Evolutionary conservation across 2,888 invertebrate species (phyloP), one percentile per base, ranked within the genome.

Genomic region (Seladonia tumulorum): DNA sequence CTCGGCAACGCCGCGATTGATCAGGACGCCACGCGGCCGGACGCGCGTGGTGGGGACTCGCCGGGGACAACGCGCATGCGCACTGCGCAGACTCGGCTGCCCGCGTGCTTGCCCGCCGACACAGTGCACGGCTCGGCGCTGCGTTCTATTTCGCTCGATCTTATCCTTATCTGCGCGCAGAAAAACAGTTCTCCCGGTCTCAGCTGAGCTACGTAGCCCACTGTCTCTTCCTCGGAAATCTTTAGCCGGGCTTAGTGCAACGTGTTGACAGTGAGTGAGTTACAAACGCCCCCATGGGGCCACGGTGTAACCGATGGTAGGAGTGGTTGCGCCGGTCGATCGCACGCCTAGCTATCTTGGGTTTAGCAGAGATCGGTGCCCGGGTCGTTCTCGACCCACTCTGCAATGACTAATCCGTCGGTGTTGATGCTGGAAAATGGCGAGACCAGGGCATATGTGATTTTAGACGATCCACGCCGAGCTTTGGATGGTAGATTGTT

Each of bases 1-100:
- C 76, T 83, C 90, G 94, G 94, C 94, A 94, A 94, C 94, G 87
- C 86, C 87, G 93, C 91, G 88, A 94, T 94, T 94, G 94, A 94
- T 94, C 94, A 94, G 93, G 89, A 92, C 93, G 93, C 94, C 94
- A 95, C 94, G 94, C 95, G 95, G 95, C 94, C 93, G 92, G 91
- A 92, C 87, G 82, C 85, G 82, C 86, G 53, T 81, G 91, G 93
- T 89, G 91, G 92, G 92, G 91, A 78, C 76, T 91, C 83, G 90
- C 93, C 92, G 91, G 92, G 93, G 92, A 92, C 92, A 92, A 87
- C 72, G 88, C 93, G 93, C 94, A 92, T 93, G 94, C 94, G 94
- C 92, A 87, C 85, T 92, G 57, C 29, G 45, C 73, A 68, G n/a
- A 75, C 85, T 90, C 85, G 87, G 81, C 89, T 90, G 87, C 88